Evolutionary conservation across 2,113 vertebrate species (phyloP).

Genomic region (Pelusios castaneus): DNA sequence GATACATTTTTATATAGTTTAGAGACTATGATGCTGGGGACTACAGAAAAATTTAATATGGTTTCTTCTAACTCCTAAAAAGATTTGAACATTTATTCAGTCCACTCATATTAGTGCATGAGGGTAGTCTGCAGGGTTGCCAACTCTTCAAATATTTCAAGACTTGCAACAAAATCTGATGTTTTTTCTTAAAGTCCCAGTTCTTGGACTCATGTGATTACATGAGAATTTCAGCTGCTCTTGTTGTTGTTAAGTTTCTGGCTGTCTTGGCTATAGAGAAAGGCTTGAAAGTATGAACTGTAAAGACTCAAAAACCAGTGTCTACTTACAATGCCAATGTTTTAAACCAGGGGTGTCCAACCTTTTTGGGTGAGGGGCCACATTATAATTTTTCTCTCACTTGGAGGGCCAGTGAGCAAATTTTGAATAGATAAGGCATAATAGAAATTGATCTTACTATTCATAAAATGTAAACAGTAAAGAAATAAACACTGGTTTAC

Average conservation of each 20-base stretch:
- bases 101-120: background rate
- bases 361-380: no score
- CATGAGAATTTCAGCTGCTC: background rate
- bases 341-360: no score
- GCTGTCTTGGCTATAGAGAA: background rate
- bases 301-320: background rate
- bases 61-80: background rate
- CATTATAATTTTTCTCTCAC: no score
- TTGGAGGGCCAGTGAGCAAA: no score
- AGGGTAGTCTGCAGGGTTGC: background rate
- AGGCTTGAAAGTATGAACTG: background rate
- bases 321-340: background rate
- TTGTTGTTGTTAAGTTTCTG: background rate
- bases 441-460: no score
- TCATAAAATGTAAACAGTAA: no score
- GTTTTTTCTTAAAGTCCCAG: background rate
- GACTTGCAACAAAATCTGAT: background rate
- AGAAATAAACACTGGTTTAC: no score
- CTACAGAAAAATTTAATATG: background rate
- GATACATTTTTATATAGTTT: background rate
- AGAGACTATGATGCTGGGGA: background rate
- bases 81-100: conserved; percentile 19
- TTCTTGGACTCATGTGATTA: background rate
- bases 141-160: background rate
- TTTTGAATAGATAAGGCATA: no score